Evolutionary conservation across 2,113 vertebrate genomes (phyloP).

Genomic region (Agelaius tricolor): DNA sequence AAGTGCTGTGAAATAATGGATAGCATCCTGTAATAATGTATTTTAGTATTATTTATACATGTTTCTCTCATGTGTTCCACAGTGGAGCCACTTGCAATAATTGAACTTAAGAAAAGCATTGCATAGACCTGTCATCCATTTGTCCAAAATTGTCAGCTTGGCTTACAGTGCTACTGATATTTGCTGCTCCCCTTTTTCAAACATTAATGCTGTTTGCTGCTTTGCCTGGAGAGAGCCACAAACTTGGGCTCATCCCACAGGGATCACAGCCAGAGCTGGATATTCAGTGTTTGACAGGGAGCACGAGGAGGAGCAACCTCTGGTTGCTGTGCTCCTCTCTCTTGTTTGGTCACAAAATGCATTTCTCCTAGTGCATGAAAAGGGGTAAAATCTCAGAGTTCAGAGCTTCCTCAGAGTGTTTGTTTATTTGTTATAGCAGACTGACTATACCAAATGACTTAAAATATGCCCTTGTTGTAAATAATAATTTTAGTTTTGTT

Average conservation of each 20-base stretch:
- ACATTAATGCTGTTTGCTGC: constrained; percentile 36
- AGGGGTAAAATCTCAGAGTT: not conserved
- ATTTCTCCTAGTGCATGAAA: not conserved
- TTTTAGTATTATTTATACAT: constrained; percentile 72
- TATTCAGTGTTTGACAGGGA: not conserved
- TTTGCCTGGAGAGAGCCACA: not conserved
- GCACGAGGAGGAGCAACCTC: not conserved
- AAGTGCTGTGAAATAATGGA: constrained; percentile 62
- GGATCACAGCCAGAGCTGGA: not conserved
- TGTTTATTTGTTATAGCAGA: not conserved
- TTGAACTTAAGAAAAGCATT: constrained; percentile 13
- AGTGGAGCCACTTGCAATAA: not conserved
- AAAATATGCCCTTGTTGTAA: not conserved
- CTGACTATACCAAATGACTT: not conserved
- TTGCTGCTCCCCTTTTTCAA: constrained; percentile 49
- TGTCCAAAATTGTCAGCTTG: constrained; percentile 26
- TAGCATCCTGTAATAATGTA: constrained; percentile 38
- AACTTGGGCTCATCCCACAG: not conserved
- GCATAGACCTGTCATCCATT: not conserved
- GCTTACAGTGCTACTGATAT: not conserved
- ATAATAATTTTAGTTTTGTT: constrained; percentile 44
- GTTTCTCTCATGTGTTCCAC: constrained; percentile 3
- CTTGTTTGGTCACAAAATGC: not conserved
- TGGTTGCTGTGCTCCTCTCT: not conserved
- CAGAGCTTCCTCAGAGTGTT: not conserved